Percentiles rank a stretch among this genome's conserved stretches.
phyloP scores from a whole-genome alignment of 2,113 vertebrate species.

The Piaya cayana region DNA sequence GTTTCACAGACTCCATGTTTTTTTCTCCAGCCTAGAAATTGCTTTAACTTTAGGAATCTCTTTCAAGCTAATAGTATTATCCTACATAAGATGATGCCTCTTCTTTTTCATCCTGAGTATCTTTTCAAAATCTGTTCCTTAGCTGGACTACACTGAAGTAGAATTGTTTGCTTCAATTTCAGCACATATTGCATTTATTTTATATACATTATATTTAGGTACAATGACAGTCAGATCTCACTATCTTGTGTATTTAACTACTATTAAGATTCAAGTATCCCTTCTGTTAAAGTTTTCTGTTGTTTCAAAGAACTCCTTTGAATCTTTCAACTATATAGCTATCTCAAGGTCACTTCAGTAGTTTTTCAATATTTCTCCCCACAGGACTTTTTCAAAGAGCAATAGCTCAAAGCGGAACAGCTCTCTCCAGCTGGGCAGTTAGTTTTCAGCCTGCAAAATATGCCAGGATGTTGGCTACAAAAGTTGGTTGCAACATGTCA shows the following conservation, averaged over 20 bases:
- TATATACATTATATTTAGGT: neutral
- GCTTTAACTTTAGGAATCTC: neutral
- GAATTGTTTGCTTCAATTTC: conserved; percentile 24
- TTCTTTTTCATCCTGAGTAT: neutral
- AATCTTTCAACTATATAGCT: conserved; percentile 25
- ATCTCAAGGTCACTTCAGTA: conserved; percentile 64
- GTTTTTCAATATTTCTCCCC: conserved; percentile 58
- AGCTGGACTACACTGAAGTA: neutral
- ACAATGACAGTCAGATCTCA: neutral
- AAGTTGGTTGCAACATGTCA: conserved; percentile 96
- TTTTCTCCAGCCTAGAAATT: neutral
- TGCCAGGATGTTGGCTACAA: conserved; percentile 92
- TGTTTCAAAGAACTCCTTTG: conserved; percentile 38
- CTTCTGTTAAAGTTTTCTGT: neutral
- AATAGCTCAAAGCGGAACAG: conserved; percentile 97
- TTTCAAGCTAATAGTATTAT: conserved; percentile 19
- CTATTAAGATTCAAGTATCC: neutral
- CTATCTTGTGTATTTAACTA: neutral
- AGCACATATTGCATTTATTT: neutral
- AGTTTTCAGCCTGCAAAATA: conserved; percentile 98
- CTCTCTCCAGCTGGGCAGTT: conserved; percentile 97
- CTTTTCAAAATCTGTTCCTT: neutral
- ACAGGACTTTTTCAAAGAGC: conserved; percentile 97
- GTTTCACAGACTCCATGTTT: neutral
- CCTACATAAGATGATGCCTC: neutral